Percentiles rank a stretch among this genome's conserved stretches.
These are phyloP conservation scores for Charina bottae DNA, from an alignment of 2,113 vertebrate species.

Conservation along the genomic window DNA sequence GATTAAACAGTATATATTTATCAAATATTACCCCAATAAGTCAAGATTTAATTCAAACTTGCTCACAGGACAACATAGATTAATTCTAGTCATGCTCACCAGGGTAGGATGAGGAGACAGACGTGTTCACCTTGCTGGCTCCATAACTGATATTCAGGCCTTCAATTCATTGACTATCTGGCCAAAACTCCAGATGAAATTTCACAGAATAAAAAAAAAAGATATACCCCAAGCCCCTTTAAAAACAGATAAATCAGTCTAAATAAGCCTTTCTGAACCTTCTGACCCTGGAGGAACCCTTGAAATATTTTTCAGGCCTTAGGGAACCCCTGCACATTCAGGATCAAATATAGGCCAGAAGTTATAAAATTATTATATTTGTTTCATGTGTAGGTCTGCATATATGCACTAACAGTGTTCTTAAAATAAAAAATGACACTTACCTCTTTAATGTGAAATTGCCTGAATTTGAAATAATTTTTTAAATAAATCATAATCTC, in stretches of 20 bases:
- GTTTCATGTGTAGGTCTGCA: too few species aligned
- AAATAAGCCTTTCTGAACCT: too few species aligned
- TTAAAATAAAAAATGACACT: not conserved
- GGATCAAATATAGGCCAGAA: too few species aligned
- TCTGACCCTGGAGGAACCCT: too few species aligned
- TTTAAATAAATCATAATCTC: too few species aligned
- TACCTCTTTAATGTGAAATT: too few species aligned
- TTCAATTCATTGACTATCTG: not conserved
- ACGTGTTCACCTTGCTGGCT: not conserved
- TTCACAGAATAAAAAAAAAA: not conserved
- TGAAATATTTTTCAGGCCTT: too few species aligned
- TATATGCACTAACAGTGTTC: too few species aligned
- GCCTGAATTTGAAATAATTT: too few species aligned
- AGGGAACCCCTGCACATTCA: too few species aligned
- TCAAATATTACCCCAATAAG: not conserved
- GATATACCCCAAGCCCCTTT: not conserved
- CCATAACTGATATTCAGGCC: not conserved
- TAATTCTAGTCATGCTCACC: not conserved
- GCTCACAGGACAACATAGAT: not conserved
- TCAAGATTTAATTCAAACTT: not conserved
- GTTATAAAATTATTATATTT: too few species aligned
- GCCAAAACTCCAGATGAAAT: not conserved
- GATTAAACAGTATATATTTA: not conserved
- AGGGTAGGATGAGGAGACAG: not conserved
- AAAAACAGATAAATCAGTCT: not conserved